Percentiles rank a stretch among this genome's conserved stretches.
phyloP scores from a whole-genome alignment of 2,113 vertebrate species.

The Callaeas wilsoni region DNA sequence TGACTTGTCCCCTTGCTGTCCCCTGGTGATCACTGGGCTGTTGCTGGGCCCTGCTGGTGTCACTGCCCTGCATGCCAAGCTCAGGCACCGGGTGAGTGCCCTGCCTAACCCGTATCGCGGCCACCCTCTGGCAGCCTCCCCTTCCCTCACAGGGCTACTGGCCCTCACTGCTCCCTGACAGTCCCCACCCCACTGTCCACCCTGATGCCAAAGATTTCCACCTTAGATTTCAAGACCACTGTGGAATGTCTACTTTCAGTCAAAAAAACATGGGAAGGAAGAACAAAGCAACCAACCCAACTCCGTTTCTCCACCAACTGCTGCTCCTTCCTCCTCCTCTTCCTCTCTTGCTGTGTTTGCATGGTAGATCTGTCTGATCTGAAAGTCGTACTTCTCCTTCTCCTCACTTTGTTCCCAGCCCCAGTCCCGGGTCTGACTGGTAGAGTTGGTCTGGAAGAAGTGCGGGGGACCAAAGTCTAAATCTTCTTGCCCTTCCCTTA shows the following conservation, averaged over 20 bases:
- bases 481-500: background rate
- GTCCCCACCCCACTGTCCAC: background rate
- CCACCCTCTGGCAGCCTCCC: background rate
- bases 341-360: background rate
- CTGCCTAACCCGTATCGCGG: accelerated
- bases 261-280: background rate
- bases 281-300: slow-evolving; percentile 51
- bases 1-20: background rate
- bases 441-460: slow-evolving; percentile 49
- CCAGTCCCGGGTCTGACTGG: background rate
- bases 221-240: background rate
- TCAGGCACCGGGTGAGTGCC: accelerated
- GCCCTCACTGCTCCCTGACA: background rate
- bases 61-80: background rate
- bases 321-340: slow-evolving; percentile 20
- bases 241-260: background rate
- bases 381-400: slow-evolving; percentile 41
- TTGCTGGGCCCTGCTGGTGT: background rate
- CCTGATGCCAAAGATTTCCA: background rate
- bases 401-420: slow-evolving; percentile 42
- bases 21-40: background rate
- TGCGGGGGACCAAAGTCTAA: background rate
- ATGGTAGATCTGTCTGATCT: slow-evolving; percentile 27
- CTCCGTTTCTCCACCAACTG: slow-evolving; percentile 11
- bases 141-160: background rate